Evolutionary conservation across 2,113 vertebrate genomes (phyloP).

Genomic region (Antennarius striatus): DNA sequence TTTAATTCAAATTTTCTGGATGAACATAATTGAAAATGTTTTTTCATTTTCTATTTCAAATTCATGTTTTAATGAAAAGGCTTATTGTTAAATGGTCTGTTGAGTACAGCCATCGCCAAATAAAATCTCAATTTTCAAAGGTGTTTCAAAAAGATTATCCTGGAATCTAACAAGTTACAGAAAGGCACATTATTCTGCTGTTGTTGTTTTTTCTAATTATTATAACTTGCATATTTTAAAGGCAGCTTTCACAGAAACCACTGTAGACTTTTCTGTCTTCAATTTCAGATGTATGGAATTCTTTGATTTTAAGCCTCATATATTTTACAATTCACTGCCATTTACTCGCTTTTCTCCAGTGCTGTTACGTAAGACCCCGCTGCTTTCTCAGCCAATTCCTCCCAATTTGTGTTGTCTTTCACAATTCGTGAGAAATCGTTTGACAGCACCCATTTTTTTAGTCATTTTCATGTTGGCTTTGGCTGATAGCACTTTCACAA

Average conservation of each 20-base stretch:
- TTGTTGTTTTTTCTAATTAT: too few species aligned
- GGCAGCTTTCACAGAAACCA: too few species aligned
- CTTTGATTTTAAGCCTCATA: neutral
- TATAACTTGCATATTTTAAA: neutral
- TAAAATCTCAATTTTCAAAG: too few species aligned
- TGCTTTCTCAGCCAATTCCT: slow-evolving; percentile 12
- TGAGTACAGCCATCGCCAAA: too few species aligned
- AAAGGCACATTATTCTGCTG: neutral
- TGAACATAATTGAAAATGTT: too few species aligned
- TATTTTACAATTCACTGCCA: slow-evolving; percentile 2
- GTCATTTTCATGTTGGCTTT: slow-evolving; percentile 20
- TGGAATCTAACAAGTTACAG: neutral
- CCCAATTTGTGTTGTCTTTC: slow-evolving; percentile 9
- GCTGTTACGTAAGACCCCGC: slow-evolving; percentile 9
- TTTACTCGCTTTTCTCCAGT: slow-evolving; percentile 3
- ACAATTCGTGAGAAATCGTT: slow-evolving; percentile 27
- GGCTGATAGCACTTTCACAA: slow-evolving; percentile 14
- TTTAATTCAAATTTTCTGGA: too few species aligned
- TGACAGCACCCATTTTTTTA: slow-evolving; percentile 14
- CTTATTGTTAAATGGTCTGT: too few species aligned
- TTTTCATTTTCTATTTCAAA: too few species aligned
- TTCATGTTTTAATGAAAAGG: too few species aligned
- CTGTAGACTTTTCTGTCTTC: neutral
- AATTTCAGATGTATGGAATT: neutral
- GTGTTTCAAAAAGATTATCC: neutral